Conservation (phyloP, 2,113 vertebrate genomes). For the Microcebus griseorufus region DNA sequence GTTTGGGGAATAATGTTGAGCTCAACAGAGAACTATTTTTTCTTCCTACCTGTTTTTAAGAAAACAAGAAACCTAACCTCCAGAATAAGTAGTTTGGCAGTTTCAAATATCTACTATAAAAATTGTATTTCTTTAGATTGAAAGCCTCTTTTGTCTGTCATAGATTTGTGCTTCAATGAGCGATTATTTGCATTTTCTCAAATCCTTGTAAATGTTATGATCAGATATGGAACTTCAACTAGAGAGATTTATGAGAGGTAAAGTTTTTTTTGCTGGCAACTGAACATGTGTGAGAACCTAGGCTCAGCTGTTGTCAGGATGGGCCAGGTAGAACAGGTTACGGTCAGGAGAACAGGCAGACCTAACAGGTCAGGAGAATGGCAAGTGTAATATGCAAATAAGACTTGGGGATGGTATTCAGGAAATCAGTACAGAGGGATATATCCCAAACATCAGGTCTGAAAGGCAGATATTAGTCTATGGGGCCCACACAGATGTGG, state of each 20-base stretch:
- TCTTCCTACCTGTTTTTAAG: background rate
- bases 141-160: background rate
- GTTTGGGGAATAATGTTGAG: background rate
- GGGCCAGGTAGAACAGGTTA: background rate
- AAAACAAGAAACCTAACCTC: background rate
- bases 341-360: background rate
- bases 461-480: background rate
- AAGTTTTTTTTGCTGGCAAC: background rate
- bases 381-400: background rate
- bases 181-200: slow-evolving; percentile 24
- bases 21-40: background rate
- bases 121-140: background rate
- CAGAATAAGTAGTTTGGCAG: background rate
- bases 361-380: background rate
- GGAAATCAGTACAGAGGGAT: background rate
- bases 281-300: background rate
- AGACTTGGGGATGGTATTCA: background rate
- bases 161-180: background rate
- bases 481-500: background rate
- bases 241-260: background rate
- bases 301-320: background rate
- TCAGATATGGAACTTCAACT: background rate
- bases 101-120: background rate
- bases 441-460: background rate
- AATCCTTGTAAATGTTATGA: background rate